These are phyloP conservation scores for Saccostrea cuccullata DNA, from an alignment of 1,140 invertebrate species.

Conservation along the genomic window DNA sequence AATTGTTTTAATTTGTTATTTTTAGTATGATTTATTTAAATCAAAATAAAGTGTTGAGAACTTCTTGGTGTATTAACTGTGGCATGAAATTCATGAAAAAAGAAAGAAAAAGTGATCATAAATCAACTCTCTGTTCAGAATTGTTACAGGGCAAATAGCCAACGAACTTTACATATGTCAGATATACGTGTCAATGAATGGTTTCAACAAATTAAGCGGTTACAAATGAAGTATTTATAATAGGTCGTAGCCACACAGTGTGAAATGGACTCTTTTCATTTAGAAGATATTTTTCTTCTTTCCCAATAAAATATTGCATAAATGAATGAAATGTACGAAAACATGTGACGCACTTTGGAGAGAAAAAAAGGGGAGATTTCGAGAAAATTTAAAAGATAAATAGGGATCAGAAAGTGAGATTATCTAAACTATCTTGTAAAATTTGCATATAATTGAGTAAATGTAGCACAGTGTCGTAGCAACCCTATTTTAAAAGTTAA, in stretches of 20 bases:
- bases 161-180: slow-evolving; percentile 17
- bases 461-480: background rate
- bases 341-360: background rate
- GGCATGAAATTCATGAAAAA: slow-evolving; percentile 12
- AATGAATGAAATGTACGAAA: slow-evolving; percentile 11
- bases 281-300: background rate
- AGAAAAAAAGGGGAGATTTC: background rate
- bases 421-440: background rate
- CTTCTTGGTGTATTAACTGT: background rate
- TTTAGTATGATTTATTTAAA: slow-evolving; percentile 37
- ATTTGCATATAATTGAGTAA: slow-evolving; percentile 11
- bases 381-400: background rate
- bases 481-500: background rate
- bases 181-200: background rate
- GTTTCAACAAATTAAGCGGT: background rate
- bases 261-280: slow-evolving; percentile 10
- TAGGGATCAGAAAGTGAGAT: background rate
- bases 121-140: background rate
- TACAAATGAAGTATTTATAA: slow-evolving; percentile 22
- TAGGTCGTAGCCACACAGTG: background rate
- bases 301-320: background rate
- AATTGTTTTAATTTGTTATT: slow-evolving; percentile 33
- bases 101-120: background rate
- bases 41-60: slow-evolving; percentile 6
- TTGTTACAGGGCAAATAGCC: background rate